Evolutionary conservation across 2,888 invertebrate genomes (phyloP), one percentile per base, ranked within the genome.

Genomic region (Netelia fuscicornis): DNA sequence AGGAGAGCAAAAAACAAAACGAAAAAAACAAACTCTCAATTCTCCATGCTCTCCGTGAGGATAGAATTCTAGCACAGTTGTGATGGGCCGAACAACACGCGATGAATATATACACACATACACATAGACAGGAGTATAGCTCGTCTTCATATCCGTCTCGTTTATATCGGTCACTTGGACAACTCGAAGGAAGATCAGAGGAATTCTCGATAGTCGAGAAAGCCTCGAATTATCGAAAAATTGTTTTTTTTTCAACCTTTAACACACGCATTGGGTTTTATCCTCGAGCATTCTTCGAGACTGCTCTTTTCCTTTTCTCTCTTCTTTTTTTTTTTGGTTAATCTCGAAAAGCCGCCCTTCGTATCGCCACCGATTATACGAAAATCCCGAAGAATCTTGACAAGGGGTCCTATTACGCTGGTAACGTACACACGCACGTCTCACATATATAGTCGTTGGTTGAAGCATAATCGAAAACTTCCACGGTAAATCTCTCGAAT

Each of bases 31-130:
- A 58, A 42, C 72, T 11, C 48, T 48, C n/a, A 74, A 60, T 74
- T 74, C 68, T 62, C 62, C 42, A 68, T 54, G 68, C 79, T 68
- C 10, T 70, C 30, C 62, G 23, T 48, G 44, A 58, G 13, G 44
- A 62, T 74, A 60, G 60, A 20, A 58, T 56, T 56, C 25, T n/a
- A 68, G 42, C 17, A 13, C 37, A 48, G 62, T n/a, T 79, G 72
- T 64, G 68, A 20, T 78, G 60, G 54, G 54, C 68, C 52, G 54
- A 68, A 78, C 78, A 72, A 78, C 72, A 83, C 78, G 83, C 68
- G 67, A 78, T 72, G n/a, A 30, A 10, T 23, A 20, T 60, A 60
- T 17, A 10, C 20, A 60, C 25, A 23, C 20, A 60, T 60, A 60
- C 20, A 60, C 30, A 30, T 60, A 23, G 8, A 30, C 30, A 9